Evolutionary conservation across 2,113 vertebrate genomes (phyloP).

Genomic region (Rhodinocichla rosea): DNA sequence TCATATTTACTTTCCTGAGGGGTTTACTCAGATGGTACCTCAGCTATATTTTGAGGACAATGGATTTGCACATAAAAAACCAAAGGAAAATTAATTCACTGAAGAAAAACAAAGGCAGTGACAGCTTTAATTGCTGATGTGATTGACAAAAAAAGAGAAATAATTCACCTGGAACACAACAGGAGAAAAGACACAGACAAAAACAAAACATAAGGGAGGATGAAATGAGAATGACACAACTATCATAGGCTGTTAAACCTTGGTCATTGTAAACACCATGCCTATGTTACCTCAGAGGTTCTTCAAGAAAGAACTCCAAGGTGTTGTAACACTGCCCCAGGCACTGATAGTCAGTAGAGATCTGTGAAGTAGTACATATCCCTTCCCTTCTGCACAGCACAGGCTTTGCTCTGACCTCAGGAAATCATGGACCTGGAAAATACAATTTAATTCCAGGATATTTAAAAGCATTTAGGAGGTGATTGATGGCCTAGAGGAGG

Average conservation of each 20-base stretch:
- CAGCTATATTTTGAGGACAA: neutral
- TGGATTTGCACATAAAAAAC: neutral
- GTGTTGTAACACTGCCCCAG: fast-evolving
- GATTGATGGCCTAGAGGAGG: neutral
- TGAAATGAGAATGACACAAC: neutral
- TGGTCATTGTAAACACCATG: neutral
- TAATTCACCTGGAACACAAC: neutral
- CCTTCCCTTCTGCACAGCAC: neutral
- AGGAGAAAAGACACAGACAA: neutral
- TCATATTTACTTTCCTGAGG: neutral
- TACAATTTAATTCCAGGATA: neutral
- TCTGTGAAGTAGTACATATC: neutral
- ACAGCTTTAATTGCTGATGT: neutral
- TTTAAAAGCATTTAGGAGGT: neutral
- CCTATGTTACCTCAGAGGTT: neutral
- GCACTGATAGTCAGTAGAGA: neutral
- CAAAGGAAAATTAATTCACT: neutral
- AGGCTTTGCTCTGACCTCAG: neutral
- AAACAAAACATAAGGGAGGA: neutral
- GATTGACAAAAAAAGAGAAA: fast-evolving
- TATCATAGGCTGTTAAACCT: neutral
- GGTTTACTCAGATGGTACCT: neutral
- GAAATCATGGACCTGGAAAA: neutral
- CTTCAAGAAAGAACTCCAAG: neutral
- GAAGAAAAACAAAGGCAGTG: neutral